phyloP scores from a whole-genome alignment of 2,888 invertebrate species.

The Stictocephala bisonia region DNA sequence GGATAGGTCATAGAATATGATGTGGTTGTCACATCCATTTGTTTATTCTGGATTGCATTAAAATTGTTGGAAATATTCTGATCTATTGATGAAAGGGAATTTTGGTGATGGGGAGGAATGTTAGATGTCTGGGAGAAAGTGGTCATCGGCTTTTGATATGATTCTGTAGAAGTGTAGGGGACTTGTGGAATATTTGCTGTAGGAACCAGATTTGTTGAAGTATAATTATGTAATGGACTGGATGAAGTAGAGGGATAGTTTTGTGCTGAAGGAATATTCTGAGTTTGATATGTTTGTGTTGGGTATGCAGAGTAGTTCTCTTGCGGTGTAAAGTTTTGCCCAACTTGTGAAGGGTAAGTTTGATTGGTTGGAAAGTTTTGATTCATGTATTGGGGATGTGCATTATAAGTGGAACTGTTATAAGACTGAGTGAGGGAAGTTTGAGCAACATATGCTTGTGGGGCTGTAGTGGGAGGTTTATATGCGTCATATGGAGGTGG shows the following conservation, averaged over 20 bases:
- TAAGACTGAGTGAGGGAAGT: neutral
- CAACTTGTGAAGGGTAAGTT: too few relatives aligned
- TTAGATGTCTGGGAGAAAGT: neutral
- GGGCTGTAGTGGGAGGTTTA: slow-evolving; percentile 59
- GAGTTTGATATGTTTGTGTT: neutral
- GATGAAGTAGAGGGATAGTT: neutral
- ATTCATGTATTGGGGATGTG: too few relatives aligned
- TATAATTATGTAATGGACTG: slow-evolving; percentile 1
- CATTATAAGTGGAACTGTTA: too few relatives aligned
- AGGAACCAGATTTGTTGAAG: neutral
- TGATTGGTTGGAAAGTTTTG: too few relatives aligned
- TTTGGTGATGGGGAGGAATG: neutral
- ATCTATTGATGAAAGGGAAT: neutral
- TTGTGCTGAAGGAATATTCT: slow-evolving; percentile 10
- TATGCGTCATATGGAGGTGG: slow-evolving; percentile 63
- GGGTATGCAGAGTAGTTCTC: slow-evolving; percentile 42
- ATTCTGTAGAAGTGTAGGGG: neutral
- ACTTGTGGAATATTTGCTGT: neutral
- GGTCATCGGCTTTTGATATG: slow-evolving; percentile 11
- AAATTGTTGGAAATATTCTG: neutral
- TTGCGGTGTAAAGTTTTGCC: too few relatives aligned
- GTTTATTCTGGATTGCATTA: too few relatives aligned
- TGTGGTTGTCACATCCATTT: neutral
- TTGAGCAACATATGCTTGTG: slow-evolving; percentile 48
- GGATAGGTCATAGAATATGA: slow-evolving; percentile 1